A percentile compares a stretch with the other conserved stretches of the same genome.
Evolutionary conservation across 2,888 invertebrate genomes (phyloP).

Genomic region (Drosophila macrothrix): DNA sequence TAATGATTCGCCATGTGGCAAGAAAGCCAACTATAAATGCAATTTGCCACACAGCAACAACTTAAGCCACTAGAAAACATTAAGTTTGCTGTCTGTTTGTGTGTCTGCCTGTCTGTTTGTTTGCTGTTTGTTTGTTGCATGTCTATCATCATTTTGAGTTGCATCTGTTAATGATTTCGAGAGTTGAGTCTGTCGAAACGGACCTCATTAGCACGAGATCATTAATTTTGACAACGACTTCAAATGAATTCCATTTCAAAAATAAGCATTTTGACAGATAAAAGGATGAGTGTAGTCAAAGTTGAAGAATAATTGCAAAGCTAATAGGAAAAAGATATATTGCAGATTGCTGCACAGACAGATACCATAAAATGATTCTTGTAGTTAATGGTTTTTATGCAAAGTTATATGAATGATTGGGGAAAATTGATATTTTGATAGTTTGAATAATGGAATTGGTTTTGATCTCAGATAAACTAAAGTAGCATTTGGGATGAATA

Average conservation of each 20-base stretch:
- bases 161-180: conserved; percentile 41
- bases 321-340: background rate
- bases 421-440: background rate
- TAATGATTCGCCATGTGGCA: conserved; percentile 40
- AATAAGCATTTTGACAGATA: conserved; percentile 26
- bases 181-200: conserved; percentile 15
- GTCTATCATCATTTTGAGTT: conserved; percentile 14
- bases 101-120: background rate
- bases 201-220: conserved; percentile 53
- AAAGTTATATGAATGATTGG: background rate
- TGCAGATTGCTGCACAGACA: background rate
- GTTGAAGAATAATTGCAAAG: background rate
- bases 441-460: too few relatives aligned
- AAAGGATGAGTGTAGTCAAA: background rate
- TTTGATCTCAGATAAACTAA: background rate
- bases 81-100: conserved; percentile 33
- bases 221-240: conserved; percentile 45
- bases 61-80: conserved; percentile 29
- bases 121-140: conserved; percentile 22
- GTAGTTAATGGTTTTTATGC: background rate
- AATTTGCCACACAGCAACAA: conserved; percentile 53
- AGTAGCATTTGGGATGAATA: background rate
- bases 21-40: conserved; percentile 60
- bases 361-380: background rate
- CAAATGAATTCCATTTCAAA: conserved; percentile 9